Percentiles rank a stretch among this genome's conserved stretches.
Evolutionary conservation across 1,140 invertebrate species (phyloP).

Genomic region (Ostrea edulis): DNA sequence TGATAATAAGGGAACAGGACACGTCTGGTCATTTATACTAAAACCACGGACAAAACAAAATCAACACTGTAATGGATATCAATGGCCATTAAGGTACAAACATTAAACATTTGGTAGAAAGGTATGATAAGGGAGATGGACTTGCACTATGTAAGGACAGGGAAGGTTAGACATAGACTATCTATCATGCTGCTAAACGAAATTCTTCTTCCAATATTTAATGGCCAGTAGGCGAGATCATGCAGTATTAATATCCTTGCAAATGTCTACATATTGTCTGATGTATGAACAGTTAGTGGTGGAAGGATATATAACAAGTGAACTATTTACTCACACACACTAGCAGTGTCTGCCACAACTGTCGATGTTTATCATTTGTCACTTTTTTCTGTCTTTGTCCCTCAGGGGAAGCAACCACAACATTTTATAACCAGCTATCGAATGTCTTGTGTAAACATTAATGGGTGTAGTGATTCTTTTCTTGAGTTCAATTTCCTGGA

Average conservation of each 20-base stretch:
- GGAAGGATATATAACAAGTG: neutral
- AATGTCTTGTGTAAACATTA: neutral
- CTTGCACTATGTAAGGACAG: neutral
- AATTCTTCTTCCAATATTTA: neutral
- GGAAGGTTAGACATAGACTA: neutral
- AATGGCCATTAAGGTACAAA: neutral
- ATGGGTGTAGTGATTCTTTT: neutral
- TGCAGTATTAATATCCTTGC: neutral
- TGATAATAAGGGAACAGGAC: neutral
- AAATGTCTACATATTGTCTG: neutral
- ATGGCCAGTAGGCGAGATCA: neutral
- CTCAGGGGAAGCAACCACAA: neutral
- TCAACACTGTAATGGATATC: slow-evolving; percentile 25
- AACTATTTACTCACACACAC: neutral
- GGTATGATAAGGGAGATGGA: neutral
- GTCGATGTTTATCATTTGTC: slow-evolving; percentile 25
- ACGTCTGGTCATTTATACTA: slow-evolving; percentile 3
- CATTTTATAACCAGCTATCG: neutral
- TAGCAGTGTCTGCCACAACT: neutral
- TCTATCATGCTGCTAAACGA: neutral
- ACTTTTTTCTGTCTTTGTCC: neutral
- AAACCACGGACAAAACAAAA: neutral
- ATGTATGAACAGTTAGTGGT: neutral
- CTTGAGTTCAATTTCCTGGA: neutral
- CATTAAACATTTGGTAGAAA: neutral